A percentile compares a stretch with the other conserved stretches of the same genome.
These are phyloP conservation scores for Dermolepida albohirtum DNA, from an alignment of 2,888 invertebrate genomes.

Conservation along the genomic window DNA sequence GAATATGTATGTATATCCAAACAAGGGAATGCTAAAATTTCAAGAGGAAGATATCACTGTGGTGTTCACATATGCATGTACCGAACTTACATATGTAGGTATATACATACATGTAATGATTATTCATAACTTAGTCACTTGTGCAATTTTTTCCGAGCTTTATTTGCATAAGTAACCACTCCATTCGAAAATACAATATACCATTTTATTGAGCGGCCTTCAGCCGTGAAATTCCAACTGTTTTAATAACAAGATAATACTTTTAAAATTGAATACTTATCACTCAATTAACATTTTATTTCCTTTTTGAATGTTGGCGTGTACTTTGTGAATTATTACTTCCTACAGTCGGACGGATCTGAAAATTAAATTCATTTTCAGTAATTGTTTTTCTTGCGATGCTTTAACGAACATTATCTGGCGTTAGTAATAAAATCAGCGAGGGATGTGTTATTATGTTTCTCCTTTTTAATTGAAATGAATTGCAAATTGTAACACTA, in stretches of 20 bases:
- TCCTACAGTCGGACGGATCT: constrained; percentile 8
- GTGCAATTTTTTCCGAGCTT: constrained; percentile 11
- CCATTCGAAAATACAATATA: constrained; percentile 22
- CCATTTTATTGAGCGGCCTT: constrained; percentile 20
- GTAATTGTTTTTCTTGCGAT: constrained; percentile 18
- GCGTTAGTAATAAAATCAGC: not conserved
- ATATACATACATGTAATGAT: too few relatives aligned
- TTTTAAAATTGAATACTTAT: constrained; percentile 29
- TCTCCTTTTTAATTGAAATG: constrained; percentile 8
- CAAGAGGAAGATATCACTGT: too few relatives aligned
- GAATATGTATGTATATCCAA: too few relatives aligned
- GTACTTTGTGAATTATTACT: constrained; percentile 17
- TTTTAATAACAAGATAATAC: constrained; percentile 24
- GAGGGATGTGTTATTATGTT: constrained; percentile 12
- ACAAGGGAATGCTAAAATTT: too few relatives aligned
- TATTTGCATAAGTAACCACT: constrained; percentile 20
- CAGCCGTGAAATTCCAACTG: constrained; percentile 24
- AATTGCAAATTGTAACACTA: constrained; percentile 4
- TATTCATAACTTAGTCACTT: not conserved
- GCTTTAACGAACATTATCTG: constrained; percentile 8
- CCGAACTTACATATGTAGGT: too few relatives aligned
- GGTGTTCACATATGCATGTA: too few relatives aligned
- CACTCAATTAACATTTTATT: constrained; percentile 31
- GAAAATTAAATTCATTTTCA: constrained; percentile 25
- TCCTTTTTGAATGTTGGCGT: constrained; percentile 23